phyloP scores from a whole-genome alignment of 1,140 invertebrate genomes.

The Rhagoletis pomonella region DNA sequence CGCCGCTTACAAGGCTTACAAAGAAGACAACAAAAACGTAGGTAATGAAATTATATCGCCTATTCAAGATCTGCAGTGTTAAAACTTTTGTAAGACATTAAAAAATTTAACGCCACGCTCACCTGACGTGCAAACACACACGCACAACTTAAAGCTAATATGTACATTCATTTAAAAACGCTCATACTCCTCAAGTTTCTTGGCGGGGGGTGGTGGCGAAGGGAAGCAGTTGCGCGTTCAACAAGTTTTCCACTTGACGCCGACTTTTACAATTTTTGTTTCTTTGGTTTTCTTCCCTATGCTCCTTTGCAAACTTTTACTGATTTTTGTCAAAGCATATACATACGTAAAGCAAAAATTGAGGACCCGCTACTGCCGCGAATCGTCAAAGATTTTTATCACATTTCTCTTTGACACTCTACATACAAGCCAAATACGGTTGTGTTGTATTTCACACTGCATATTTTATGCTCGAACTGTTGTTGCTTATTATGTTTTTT shows the following conservation, averaged over 20 bases:
- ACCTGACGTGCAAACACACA: neutral
- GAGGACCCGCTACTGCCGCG: neutral
- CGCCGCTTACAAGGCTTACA: neutral
- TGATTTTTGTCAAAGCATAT: slow-evolving; percentile 26
- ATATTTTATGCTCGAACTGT: slow-evolving; percentile 45
- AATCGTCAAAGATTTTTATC: slow-evolving; percentile 48
- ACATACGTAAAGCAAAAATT: neutral
- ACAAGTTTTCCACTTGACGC: slow-evolving; percentile 14
- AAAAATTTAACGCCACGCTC: slow-evolving; percentile 45
- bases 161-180: neutral
- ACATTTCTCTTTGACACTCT: slow-evolving; percentile 27
- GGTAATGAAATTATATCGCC: slow-evolving; percentile 43
- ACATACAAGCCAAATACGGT: neutral
- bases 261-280: neutral
- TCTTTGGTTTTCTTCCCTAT: neutral
- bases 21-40: neutral
- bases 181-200: neutral
- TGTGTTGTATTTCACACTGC: slow-evolving; percentile 39
- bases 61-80: slow-evolving; percentile 46
- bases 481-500: neutral
- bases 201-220: neutral
- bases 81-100: slow-evolving; percentile 53
- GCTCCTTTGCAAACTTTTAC: neutral
- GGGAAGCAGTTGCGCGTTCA: neutral
- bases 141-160: neutral